Evolutionary conservation across 2,888 invertebrate genomes (phyloP).

Genomic region (Macropis europaea): DNA sequence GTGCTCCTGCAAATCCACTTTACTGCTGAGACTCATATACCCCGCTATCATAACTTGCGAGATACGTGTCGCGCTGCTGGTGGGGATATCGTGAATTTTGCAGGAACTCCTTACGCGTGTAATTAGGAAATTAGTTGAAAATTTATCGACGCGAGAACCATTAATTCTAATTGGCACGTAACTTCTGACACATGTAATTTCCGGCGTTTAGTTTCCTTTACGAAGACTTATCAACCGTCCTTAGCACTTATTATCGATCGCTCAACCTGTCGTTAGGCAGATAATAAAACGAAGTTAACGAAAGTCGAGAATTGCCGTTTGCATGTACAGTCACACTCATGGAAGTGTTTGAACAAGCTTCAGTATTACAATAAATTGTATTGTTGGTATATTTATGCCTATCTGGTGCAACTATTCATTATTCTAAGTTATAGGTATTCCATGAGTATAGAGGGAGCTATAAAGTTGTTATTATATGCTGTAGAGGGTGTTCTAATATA

Average conservation of each 20-base stretch:
- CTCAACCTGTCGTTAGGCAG: neutral
- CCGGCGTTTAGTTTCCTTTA: neutral
- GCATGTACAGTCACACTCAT: too few relatives aligned
- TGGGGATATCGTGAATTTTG: neutral
- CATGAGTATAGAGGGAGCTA: too few relatives aligned
- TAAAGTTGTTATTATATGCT: too few relatives aligned
- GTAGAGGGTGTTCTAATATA: too few relatives aligned
- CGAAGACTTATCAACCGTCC: neutral
- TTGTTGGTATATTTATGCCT: too few relatives aligned
- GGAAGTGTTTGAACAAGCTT: too few relatives aligned
- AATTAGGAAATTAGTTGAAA: slow-evolving; percentile 33
- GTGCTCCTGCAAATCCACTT: slow-evolving; percentile 34
- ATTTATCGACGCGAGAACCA: slow-evolving; percentile 4
- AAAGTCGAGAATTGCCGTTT: too few relatives aligned
- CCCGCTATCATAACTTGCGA: neutral
- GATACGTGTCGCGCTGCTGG: slow-evolving; percentile 11
- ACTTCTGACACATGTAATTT: neutral
- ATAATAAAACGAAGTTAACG: too few relatives aligned
- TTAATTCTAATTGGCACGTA: slow-evolving; percentile 10
- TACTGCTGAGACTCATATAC: neutral
- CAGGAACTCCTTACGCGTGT: neutral
- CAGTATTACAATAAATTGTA: too few relatives aligned
- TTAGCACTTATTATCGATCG: neutral
- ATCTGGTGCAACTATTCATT: too few relatives aligned
- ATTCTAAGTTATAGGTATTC: too few relatives aligned